These are phyloP conservation scores for Theropithecus gelada DNA, from an alignment of 2,113 vertebrate species.

Conservation along the genomic window DNA sequence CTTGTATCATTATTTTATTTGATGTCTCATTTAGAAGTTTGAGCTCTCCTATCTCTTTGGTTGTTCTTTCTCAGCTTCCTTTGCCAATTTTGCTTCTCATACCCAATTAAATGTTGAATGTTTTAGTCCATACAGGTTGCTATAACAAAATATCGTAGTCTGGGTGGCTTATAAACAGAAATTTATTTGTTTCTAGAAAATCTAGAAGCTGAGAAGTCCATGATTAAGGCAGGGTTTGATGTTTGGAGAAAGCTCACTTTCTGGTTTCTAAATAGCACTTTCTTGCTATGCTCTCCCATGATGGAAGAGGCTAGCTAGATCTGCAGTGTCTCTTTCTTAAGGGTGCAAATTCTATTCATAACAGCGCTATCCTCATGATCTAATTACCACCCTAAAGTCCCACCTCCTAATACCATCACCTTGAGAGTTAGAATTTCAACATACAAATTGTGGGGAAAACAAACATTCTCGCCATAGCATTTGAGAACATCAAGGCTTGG, in stretches of 20 bases:
- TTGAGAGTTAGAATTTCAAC: background rate
- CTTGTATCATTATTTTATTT: background rate
- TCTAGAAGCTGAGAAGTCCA: background rate
- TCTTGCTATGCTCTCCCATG: background rate
- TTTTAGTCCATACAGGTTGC: background rate
- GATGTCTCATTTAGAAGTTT: background rate
- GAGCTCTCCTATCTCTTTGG: rapidly evolving
- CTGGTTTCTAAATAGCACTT: background rate
- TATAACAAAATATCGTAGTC: background rate
- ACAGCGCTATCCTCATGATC: background rate
- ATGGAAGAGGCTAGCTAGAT: background rate
- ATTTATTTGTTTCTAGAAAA: background rate
- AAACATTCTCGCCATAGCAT: background rate
- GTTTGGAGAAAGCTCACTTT: background rate
- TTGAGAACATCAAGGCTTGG: background rate
- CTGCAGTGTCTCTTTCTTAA: background rate
- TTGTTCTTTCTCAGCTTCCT: background rate
- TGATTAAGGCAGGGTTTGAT: background rate
- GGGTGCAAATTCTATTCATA: background rate
- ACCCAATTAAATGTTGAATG: background rate
- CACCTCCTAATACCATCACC: background rate
- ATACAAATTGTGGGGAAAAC: background rate
- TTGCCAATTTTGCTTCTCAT: background rate
- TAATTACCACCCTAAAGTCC: background rate
- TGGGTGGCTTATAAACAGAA: background rate